Conservation (phyloP, 92 coral and sea anemone genomes). For the Actinernus sp. region DNA sequence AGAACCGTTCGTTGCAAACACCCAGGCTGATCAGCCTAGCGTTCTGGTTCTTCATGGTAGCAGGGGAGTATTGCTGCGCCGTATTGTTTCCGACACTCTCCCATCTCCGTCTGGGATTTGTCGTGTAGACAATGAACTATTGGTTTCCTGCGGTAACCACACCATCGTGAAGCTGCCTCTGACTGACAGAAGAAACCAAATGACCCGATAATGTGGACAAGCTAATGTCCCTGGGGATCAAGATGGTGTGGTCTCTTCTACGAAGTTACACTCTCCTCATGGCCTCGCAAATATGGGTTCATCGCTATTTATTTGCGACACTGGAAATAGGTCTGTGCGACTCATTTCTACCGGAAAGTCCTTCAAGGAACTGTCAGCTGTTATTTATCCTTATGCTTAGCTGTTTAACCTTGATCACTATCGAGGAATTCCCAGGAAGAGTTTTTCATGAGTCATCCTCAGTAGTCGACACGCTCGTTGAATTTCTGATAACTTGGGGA, state of each 20-base stretch:
- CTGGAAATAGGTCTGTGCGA: conserved; percentile 38
- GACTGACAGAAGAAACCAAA: neutral
- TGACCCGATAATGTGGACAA: conserved; percentile 33
- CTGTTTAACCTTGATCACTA: conserved; percentile 55
- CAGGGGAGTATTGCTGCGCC: conserved; percentile 42
- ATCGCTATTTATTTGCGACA: conserved; percentile 34
- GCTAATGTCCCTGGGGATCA: conserved; percentile 27
- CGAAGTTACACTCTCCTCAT: conserved; percentile 47
- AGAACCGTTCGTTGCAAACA: conserved; percentile 47
- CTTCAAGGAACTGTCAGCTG: conserved; percentile 24
- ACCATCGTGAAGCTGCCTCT: conserved; percentile 23
- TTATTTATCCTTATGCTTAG: conserved; percentile 40
- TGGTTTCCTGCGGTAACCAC: conserved; percentile 49
- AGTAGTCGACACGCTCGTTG: conserved; percentile 39
- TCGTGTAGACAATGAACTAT: conserved; percentile 24
- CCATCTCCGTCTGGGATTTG: conserved; percentile 52
- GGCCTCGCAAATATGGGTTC: conserved; percentile 42
- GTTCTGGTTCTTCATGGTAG: conserved; percentile 29
- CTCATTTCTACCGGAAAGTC: conserved; percentile 22
- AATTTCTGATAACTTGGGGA: conserved; percentile 48
- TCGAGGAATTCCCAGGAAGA: conserved; percentile 16
- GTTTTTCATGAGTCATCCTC: conserved; percentile 31
- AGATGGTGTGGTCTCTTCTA: conserved; percentile 41
- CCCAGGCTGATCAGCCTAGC: conserved; percentile 31
- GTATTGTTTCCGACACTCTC: conserved; percentile 30